These are phyloP conservation scores for Porphyrio hochstetteri DNA, from an alignment of 2,113 vertebrate genomes.

Conservation along the genomic window DNA sequence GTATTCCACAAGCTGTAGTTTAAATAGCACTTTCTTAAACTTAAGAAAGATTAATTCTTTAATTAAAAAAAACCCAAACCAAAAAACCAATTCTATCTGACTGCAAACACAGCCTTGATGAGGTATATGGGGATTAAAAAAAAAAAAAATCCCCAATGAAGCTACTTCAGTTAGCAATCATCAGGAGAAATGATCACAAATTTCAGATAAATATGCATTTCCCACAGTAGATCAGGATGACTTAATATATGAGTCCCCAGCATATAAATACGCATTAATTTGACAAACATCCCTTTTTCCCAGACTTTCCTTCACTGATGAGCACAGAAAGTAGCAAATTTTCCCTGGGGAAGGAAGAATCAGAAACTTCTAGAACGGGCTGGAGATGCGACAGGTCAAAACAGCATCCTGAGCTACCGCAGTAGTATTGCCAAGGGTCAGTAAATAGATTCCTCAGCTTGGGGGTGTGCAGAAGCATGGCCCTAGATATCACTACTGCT, in stretches of 20 bases:
- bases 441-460: background rate
- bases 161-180: background rate
- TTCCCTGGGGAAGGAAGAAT: background rate
- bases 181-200: background rate
- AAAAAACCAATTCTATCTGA: background rate
- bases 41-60: background rate
- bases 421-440: background rate
- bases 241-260: fast-evolving
- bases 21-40: background rate
- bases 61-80: too few species aligned
- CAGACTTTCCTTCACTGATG: background rate
- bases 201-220: background rate
- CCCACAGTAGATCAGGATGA: background rate
- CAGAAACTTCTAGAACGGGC: background rate
- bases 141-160: background rate
- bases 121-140: background rate
- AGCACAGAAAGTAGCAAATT: background rate
- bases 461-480: background rate
- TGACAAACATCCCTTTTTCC: background rate
- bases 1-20: background rate
- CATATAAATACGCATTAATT: background rate
- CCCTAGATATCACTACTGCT: background rate
- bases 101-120: background rate
- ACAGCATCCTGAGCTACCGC: background rate
- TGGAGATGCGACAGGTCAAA: background rate